Base-by-base conservation (phyloP, 2,888 invertebrate genomes). In the Bugulina stolonifera region DNA sequence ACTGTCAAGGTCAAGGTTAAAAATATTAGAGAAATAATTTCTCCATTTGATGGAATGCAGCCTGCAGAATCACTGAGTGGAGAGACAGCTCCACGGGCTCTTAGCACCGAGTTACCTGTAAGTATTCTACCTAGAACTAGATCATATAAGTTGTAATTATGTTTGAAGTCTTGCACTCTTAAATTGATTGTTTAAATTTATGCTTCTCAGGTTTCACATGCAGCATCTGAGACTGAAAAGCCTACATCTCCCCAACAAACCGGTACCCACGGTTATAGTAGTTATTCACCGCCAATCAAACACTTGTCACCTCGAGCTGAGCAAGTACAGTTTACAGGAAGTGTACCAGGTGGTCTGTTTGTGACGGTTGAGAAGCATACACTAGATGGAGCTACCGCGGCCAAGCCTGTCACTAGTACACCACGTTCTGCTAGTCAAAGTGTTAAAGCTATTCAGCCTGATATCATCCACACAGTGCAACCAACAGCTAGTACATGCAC, bases 351-450 rank as follows among this genome's bases (percentile, higher is more conserved):
- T 2, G 64, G 64, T n/a, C 2, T 64, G 29, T 64, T 25, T 64
- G 64, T 64, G 3, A 64, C 64, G 25, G 64, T 64, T 5, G 64
- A 64, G 64, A 64, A 64, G n/a, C 64, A 64, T n/a, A 34, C 34
- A 2, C 14, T 27, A 32, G 64, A 64, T 32, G 64, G 18, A 5
- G 14, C 27, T 14, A 27, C 64, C 5, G n/a, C 3, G 5, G 5
- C 14, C 5, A 43, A 18, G 18, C 64, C 25, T n/a, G 64, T 64
- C 10, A 32, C 64, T 32, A 64, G 64, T 27, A 64, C 64, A 2
- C 64, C 64, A 10, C 29, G 14, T 14, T 27, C 64, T 3, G 27
- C 43, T 43, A 43, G n/a, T n/a, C n/a, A n/a, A n/a, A n/a, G 18
- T 43, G 43, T 43, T 43, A 43, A 43, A 18, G n/a, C n/a, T n/a